Evolutionary conservation across 2,888 invertebrate genomes (phyloP), one percentile per base, ranked within the genome.

Genomic region (Barypeithes pellucidus): DNA sequence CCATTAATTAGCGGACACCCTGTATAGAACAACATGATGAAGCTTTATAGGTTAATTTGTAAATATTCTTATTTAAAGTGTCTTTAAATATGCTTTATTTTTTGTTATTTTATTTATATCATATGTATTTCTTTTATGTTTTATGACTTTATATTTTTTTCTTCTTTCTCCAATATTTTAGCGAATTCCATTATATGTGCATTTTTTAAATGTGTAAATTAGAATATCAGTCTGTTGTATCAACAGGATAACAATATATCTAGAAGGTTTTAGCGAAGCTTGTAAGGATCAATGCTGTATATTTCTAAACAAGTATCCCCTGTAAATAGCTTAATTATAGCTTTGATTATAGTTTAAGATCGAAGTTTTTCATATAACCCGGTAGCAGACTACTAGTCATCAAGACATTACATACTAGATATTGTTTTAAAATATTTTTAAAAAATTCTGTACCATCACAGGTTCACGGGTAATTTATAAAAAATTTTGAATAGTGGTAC

Each of bases 201-300:
- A 50, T 63, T 50, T 36, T 54, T 63, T 24, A 62, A 63, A 20
- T 33, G 52, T 70, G 3, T 70, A 39, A 36, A 16, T 12, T 47
- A 62, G 22, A 22, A 41, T 61, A 29, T 39, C 9, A 36, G 24
- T 61, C 72, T 72, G 72, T 72, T 72, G 72, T 67, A 72, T 72
- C 72, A 72, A 72, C 72, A 72, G 72, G 50, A 41, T 41, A n/a
- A n/a, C n/a, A n/a, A n/a, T n/a, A 57, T 43, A 36, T 66, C n/a
- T 54, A 16, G 16, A 66, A 16, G 14, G 22, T 47, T 9, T 14
- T 1, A 65, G 12, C 11, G 7, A 36, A 45, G 33, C 54, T 43
- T 18, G 43, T 22, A 18, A 20, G 9, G 36, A 67, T 54, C 24
- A 29, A 24, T 29, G 43, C 41, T 54, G 57, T 39, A 54, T 7